Evolutionary conservation across 2,113 vertebrate species (phyloP).

Genomic region (Chaetodon auriga): DNA sequence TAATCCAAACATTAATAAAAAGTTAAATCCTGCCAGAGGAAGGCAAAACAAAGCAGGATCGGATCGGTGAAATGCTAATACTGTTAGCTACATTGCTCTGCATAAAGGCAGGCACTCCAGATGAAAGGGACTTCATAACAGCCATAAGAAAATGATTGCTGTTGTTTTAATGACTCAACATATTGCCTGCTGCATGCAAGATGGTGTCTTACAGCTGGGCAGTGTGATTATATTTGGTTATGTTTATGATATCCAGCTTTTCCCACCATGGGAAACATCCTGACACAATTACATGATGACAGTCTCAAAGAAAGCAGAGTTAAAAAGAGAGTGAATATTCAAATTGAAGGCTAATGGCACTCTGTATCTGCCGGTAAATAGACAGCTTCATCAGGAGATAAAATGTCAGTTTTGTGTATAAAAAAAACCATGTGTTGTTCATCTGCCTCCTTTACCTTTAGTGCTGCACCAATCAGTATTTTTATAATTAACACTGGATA

Average conservation of each 20-base stretch:
- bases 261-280: neutral
- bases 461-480: neutral
- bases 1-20: conserved; percentile 69
- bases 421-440: too few relatives aligned
- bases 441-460: neutral
- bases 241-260: conserved; percentile 10
- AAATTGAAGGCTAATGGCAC: neutral
- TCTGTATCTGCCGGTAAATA: too few relatives aligned
- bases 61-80: conserved; percentile 11
- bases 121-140: conserved; percentile 11
- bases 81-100: neutral
- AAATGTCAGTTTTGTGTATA: neutral
- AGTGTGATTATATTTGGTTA: neutral
- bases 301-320: neutral
- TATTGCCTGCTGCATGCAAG: neutral
- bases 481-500: neutral
- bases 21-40: conserved; percentile 60
- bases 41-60: conserved; percentile 31
- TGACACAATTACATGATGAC: neutral
- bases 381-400: neutral
- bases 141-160: neutral
- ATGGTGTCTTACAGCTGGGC: neutral
- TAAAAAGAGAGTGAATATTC: too few relatives aligned
- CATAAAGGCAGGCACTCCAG: conserved; percentile 10
- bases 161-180: conserved; percentile 28